These are phyloP conservation scores for Boulengeromyrus knoepffleri DNA, from an alignment of 2,113 vertebrate species.

Conservation along the genomic window DNA sequence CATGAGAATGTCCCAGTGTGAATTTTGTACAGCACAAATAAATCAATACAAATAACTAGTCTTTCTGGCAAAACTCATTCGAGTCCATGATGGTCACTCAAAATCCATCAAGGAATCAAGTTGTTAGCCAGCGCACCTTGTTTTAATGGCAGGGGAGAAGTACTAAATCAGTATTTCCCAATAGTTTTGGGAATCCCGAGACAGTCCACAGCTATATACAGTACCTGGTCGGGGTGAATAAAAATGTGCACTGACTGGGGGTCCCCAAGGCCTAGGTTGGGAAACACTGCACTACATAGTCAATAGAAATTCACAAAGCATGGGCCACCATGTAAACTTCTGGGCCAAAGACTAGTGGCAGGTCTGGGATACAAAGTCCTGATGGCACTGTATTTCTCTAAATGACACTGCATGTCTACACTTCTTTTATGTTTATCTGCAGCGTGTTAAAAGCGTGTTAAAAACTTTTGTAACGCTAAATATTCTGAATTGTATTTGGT, in stretches of 20 bases:
- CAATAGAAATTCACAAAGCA: background rate
- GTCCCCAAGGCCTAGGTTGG: background rate
- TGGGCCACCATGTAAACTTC: background rate
- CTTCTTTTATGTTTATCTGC: background rate
- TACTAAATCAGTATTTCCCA: background rate
- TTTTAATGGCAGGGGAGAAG: background rate
- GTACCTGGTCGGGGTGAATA: background rate
- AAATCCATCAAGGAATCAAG: background rate
- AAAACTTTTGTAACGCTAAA: background rate
- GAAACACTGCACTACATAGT: background rate
- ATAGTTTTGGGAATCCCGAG: background rate
- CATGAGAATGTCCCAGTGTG: background rate
- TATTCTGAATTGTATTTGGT: background rate
- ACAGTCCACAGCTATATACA: background rate
- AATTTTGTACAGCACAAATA: background rate
- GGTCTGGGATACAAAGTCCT: background rate
- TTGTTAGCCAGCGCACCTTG: background rate
- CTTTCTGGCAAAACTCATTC: background rate
- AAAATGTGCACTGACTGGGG: background rate
- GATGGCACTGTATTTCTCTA: background rate
- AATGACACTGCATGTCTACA: background rate
- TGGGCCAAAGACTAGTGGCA: background rate
- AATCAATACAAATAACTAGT: background rate
- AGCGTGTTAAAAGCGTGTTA: background rate
- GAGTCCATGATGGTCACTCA: background rate